Evolutionary conservation across 2,797 vertebrate species (phyloP).

Genomic region (Micropoecilia bifurca): DNA sequence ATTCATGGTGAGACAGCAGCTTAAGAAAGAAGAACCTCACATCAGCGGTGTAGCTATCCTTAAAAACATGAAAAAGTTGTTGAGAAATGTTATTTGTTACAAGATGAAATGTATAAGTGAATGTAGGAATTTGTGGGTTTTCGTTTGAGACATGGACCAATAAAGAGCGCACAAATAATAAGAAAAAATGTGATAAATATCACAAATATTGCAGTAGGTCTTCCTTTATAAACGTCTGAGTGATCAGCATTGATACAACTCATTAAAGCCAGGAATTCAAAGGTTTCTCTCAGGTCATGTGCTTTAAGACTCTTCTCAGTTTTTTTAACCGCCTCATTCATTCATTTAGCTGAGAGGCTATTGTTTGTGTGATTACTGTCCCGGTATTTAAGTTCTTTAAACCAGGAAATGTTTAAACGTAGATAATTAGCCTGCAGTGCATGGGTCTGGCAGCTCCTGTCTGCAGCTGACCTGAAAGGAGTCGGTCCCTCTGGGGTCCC

Average conservation of each 20-base stretch:
- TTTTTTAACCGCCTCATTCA: slow-evolving; percentile 43
- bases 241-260: neutral
- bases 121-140: neutral
- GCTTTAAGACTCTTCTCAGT: slow-evolving; percentile 50
- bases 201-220: neutral
- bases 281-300: slow-evolving; percentile 43
- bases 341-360: slow-evolving; percentile 65
- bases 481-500: slow-evolving; percentile 75
- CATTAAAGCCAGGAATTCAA: neutral
- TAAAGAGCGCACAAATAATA: neutral
- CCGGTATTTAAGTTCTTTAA: slow-evolving; percentile 84
- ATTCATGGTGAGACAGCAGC: neutral
- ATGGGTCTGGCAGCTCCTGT: slow-evolving; percentile 72
- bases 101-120: neutral
- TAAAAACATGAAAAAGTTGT: neutral
- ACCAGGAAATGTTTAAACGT: slow-evolving; percentile 85
- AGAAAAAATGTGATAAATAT: neutral
- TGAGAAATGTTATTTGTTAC: neutral
- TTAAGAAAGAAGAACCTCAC: neutral
- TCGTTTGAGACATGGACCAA: neutral
- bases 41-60: neutral
- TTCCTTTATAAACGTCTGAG: neutral
- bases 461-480: slow-evolving; percentile 81
- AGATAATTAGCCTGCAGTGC: slow-evolving; percentile 78
- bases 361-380: slow-evolving; percentile 77